A percentile compares a stretch with the other conserved stretches of the same genome.
phyloP scores from a whole-genome alignment of 1,140 invertebrate genomes.

The Cyphomyrmex costatus region DNA sequence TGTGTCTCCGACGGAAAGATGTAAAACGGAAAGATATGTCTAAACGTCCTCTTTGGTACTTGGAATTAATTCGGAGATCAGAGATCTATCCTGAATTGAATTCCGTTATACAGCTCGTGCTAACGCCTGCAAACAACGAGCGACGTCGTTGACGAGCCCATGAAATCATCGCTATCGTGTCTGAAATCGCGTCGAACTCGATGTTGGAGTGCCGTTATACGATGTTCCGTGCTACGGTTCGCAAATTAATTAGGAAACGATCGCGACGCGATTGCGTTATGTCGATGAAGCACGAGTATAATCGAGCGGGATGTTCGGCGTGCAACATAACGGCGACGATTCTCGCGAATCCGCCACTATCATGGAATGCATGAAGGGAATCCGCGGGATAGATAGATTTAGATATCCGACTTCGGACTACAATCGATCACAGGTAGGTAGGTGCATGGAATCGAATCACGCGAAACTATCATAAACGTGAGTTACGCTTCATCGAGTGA shows the following conservation, averaged over 20 bases:
- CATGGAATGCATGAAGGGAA: neutral
- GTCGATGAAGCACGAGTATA: conserved; percentile 36
- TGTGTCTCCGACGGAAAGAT: too few relatives aligned
- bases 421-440: conserved; percentile 11
- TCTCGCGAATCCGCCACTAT: conserved; percentile 15
- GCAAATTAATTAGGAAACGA: conserved; percentile 64
- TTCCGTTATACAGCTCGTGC: neutral
- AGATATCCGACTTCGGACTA: conserved; percentile 26
- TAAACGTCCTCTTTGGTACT: neutral
- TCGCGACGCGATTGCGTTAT: conserved; percentile 43
- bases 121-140: neutral
- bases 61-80: conserved; percentile 23
- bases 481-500: conserved; percentile 16
- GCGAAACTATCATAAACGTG: conserved; percentile 42
- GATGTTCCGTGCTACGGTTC: conserved; percentile 17
- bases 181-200: conserved; percentile 36
- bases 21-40: neutral
- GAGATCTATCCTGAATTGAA: conserved; percentile 34
- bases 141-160: conserved; percentile 29
- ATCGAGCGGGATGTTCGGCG: conserved; percentile 21
- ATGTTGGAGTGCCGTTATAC: conserved; percentile 37
- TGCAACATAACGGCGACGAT: conserved; percentile 24
- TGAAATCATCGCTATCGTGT: conserved; percentile 56
- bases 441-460: conserved; percentile 1
- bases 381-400: neutral